A percentile compares a stretch with the other conserved stretches of the same genome.
Evolutionary conservation across 2,113 vertebrate species (phyloP).

Genomic region (Sphaerodactylus townsendi): DNA sequence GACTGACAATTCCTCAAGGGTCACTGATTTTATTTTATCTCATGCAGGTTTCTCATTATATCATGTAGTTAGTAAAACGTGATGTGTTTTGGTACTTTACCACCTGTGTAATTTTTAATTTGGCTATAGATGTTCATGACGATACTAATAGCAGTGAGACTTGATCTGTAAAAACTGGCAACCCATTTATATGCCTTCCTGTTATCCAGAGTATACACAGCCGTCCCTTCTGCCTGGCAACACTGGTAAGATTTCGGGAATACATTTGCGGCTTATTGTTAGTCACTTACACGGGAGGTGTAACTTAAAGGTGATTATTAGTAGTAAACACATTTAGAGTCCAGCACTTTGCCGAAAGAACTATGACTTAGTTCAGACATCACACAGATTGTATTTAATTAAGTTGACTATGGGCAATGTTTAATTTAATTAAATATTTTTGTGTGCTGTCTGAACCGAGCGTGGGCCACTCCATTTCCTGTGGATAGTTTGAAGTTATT

Average conservation of each 20-base stretch:
- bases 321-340: background rate
- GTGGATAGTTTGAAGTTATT: too few species aligned
- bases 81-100: slow-evolving; percentile 3
- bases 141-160: rapidly evolving
- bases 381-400: too few species aligned
- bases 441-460: too few species aligned
- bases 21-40: slow-evolving; percentile 85
- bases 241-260: background rate
- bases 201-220: background rate
- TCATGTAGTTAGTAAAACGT: slow-evolving; percentile 93
- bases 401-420: too few species aligned
- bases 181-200: background rate
- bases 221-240: background rate
- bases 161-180: background rate
- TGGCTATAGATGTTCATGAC: background rate
- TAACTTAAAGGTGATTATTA: background rate
- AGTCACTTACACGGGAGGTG: background rate
- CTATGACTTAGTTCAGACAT: too few species aligned
- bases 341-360: background rate
- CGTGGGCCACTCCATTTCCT: too few species aligned
- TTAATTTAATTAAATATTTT: too few species aligned
- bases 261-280: background rate
- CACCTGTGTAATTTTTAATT: background rate
- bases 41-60: slow-evolving; percentile 87
- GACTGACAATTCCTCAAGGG: slow-evolving; percentile 83